A percentile compares a stretch with the other conserved stretches of the same genome.
Conservation (phyloP, 2,113 vertebrate genomes). For the Hippocampus comes region DNA sequence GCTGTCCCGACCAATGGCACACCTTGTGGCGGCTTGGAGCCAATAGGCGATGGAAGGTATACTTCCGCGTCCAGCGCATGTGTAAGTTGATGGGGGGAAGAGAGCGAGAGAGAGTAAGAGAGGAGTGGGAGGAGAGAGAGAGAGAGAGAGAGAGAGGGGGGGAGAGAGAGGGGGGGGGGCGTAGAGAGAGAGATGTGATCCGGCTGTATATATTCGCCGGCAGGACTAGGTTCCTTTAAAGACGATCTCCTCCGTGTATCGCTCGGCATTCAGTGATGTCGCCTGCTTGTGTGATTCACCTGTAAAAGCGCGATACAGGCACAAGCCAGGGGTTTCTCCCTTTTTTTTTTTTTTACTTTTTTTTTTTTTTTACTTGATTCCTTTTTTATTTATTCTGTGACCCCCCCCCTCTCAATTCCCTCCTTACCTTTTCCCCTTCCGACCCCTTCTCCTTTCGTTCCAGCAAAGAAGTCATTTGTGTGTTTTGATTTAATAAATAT, state of each 20-base stretch:
- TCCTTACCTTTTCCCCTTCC: background rate
- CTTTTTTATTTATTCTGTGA: conserved; percentile 64
- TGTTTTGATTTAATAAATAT: conserved; percentile 77
- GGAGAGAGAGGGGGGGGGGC: conserved; percentile 6
- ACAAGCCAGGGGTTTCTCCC: conserved; percentile 63
- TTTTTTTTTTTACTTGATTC: conserved; percentile 55
- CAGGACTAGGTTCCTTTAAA: conserved; percentile 78
- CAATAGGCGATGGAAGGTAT: conserved; percentile 74
- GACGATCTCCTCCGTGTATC: conserved; percentile 71
- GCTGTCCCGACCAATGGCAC: conserved; percentile 53
- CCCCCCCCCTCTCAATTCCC: background rate
- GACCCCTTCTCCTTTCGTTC: conserved; percentile 55
- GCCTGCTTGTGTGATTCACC: conserved; percentile 79
- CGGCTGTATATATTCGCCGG: conserved; percentile 82
- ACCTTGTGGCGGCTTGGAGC: conserved; percentile 38
- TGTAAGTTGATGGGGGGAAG: conserved; percentile 65
- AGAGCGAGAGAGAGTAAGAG: background rate
- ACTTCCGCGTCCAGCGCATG: conserved; percentile 79
- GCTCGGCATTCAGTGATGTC: conserved; percentile 81
- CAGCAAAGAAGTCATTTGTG: conserved; percentile 65
- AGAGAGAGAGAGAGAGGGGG: conserved; percentile 28
- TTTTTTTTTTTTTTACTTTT: conserved; percentile 38
- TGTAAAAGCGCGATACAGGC: conserved; percentile 80
- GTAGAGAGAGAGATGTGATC: conserved; percentile 71
- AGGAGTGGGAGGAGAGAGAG: conserved; percentile 52